Percentiles rank a stretch among this genome's conserved stretches.
These are phyloP conservation scores for Eumacrocentrus americanus DNA, from an alignment of 2,888 invertebrate species.

Conservation along the genomic window DNA sequence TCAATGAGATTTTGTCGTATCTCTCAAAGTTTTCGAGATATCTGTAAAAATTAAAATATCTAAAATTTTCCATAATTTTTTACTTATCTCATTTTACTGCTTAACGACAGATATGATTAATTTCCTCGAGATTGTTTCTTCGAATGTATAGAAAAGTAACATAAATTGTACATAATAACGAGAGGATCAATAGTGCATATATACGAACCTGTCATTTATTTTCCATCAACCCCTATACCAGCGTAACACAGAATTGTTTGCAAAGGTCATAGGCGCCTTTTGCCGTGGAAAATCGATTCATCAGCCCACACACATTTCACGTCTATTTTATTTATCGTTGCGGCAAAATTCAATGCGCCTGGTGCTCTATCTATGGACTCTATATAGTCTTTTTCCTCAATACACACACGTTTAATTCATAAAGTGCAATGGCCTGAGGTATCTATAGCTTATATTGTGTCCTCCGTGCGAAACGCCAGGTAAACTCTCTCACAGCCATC, in stretches of 20 bases:
- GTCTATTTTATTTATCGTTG: conserved; percentile 5
- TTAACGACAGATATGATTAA: too few species aligned
- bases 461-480: neutral
- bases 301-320: neutral
- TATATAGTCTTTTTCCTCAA: too few species aligned
- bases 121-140: too few species aligned
- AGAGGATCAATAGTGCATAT: neutral
- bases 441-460: neutral
- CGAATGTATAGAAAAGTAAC: neutral
- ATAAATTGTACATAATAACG: neutral
- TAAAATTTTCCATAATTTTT: too few species aligned
- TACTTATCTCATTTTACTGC: too few species aligned
- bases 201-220: neutral
- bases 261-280: conserved; percentile 4
- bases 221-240: neutral
- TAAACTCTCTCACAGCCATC: neutral
- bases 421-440: too few species aligned
- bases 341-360: neutral
- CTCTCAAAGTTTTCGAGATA: too few species aligned
- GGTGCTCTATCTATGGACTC: neutral
- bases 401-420: too few species aligned
- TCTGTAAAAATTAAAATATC: too few species aligned
- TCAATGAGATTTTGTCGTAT: too few species aligned
- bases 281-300: neutral
- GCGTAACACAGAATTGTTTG: neutral